These are phyloP conservation scores for Steinernema feltiae DNA, from an alignment of 1,140 invertebrate genomes.

Conservation along the genomic window DNA sequence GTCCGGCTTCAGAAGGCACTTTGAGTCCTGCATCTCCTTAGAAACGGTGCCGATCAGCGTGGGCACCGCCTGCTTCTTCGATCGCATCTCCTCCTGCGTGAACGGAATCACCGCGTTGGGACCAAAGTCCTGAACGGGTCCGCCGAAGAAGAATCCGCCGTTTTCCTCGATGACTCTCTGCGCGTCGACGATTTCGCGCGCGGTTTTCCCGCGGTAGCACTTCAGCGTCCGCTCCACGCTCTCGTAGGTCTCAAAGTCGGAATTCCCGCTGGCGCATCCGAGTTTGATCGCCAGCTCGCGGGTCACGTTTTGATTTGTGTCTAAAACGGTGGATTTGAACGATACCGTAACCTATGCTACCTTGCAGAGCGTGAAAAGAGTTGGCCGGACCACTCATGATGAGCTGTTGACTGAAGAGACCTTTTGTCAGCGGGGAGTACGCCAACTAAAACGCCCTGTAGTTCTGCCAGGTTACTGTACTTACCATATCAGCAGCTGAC, in stretches of 20 bases:
- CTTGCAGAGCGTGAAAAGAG: not conserved
- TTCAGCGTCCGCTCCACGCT: conserved; percentile 59
- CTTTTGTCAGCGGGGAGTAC: not conserved
- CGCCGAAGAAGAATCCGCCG: not conserved
- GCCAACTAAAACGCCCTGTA: not conserved
- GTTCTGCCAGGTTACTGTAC: not conserved
- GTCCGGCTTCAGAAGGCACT: not conserved
- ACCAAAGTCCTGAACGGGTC: not conserved
- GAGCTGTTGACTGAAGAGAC: not conserved
- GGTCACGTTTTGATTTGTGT: not conserved
- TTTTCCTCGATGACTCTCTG: not conserved
- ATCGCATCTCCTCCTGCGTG: not conserved
- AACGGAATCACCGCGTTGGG: not conserved
- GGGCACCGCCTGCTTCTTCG: not conserved
- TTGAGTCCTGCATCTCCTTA: conserved; percentile 3
- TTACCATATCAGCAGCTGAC: not conserved
- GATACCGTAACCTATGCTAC: not conserved
- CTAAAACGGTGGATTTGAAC: not conserved
- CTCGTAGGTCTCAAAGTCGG: not conserved
- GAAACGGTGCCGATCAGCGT: not conserved
- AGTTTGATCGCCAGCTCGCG: not conserved
- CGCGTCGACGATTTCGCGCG: not conserved
- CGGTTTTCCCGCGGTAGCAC: not conserved
- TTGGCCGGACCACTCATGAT: not conserved
- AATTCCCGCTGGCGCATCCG: not conserved